Base-by-base conservation (phyloP, 2,113 vertebrate species). In the Carassius auratus region DNA sequence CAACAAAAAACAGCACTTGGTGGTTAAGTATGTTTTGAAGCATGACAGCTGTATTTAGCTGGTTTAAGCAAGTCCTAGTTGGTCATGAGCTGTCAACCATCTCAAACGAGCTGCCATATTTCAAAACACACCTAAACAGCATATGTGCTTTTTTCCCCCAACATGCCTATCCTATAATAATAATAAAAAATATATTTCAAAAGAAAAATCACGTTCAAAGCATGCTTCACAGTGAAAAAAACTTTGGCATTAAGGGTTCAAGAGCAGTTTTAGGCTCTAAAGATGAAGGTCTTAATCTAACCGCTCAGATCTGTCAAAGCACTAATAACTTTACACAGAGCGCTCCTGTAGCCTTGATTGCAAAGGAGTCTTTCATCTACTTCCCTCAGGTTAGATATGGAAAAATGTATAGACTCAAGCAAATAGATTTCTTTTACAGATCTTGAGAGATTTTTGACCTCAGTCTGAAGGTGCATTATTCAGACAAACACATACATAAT, bases 401-500 rank as follows among this genome's bases (percentile, higher is more conserved):
- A 73, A 73, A 73, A 33, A 9, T 12, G 23, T 23, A 26, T 12
- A 62, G 61, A 23, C 61, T 26, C 59, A 5, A 13, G n/a, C 61
- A 62, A 62, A 26, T 26, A 64, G n/a, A 64, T 26, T 1, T 62
- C 21, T 62, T 62, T 62, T 23, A n/a, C 19, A 62, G 21, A 10
- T 21, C 8, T 62, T 61, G 21, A n/a, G 8, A 62, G 69, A n/a
- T 48, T 42, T 48, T 48, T 42, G 10, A 74, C 36, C 17, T 36
- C 1, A 14, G 33, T 61, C 30, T 78, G 52, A 62, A 42, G 57
- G 57, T 61, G 36, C 33, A n/a, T 79, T 77, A 77, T 33, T 42
- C 68, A 75, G 73, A 75, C 73, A 79, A n/a, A 62, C 55, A 38
- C 19, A 61, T 57, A 12, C 30, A 78, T 59, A n/a, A 59, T 78